phyloP scores from a whole-genome alignment of 2,797 vertebrate genomes.

The Sparus aurata region DNA sequence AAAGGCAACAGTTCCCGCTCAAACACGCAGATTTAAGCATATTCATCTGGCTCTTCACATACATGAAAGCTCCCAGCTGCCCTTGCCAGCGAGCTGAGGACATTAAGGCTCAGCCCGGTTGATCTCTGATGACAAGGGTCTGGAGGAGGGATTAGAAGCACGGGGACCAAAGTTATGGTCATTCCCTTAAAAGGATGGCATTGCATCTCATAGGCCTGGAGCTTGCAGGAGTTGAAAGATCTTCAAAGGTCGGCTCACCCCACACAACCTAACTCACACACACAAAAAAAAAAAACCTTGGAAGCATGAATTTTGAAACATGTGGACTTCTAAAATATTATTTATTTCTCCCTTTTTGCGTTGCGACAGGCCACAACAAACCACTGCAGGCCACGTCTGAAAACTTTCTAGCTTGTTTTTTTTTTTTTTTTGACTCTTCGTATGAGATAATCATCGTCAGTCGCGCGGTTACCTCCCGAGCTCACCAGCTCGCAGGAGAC shows the following conservation, averaged over 20 bases:
- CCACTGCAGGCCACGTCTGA: conserved; percentile 16
- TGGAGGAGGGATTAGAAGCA: conserved; percentile 81
- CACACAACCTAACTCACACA: conserved; percentile 51
- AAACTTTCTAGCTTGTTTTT: conserved; percentile 35
- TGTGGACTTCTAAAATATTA: conserved; percentile 59
- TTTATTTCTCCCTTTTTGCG: conserved; percentile 59
- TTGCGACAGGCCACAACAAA: conserved; percentile 42
- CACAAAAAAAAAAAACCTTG: conserved; percentile 42
- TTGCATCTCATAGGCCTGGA: conserved; percentile 76
- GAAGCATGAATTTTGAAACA: conserved; percentile 62
- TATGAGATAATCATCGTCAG: conserved; percentile 59
- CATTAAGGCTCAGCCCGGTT: conserved; percentile 79
- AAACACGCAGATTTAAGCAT: conserved; percentile 68
- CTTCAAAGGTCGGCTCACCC: conserved; percentile 74
- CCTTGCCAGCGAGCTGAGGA: conserved; percentile 79
- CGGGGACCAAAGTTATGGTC: conserved; percentile 77
- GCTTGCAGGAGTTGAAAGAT: conserved; percentile 75
- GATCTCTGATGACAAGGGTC: conserved; percentile 84
- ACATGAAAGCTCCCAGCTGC: conserved; percentile 77
- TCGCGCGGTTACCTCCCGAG: conserved; percentile 54
- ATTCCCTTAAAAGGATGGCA: conserved; percentile 79
- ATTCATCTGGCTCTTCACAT: conserved; percentile 76
- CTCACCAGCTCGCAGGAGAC: conserved; percentile 61
- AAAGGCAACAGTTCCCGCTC: conserved; percentile 64
- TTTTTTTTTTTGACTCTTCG: neutral